Conservation (phyloP, 2,113 vertebrate genomes). For the Leptodactylus fuscus region DNA sequence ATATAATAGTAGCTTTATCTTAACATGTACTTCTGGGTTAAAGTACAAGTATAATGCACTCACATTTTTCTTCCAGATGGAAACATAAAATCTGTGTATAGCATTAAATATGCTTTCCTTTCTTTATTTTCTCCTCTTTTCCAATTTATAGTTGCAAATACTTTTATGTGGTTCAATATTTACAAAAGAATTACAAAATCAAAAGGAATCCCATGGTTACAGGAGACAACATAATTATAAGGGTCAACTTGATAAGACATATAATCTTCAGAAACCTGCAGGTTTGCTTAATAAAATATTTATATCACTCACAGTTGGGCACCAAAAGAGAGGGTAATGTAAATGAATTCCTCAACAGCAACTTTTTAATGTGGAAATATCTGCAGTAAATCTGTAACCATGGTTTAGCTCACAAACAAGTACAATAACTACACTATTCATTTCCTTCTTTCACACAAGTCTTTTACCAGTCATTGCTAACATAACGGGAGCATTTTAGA, state of each 20-base stretch:
- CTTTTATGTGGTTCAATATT: slow-evolving; percentile 74
- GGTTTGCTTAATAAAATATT: slow-evolving; percentile 81
- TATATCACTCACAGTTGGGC: slow-evolving; percentile 78
- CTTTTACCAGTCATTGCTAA: not conserved
- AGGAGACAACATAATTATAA: slow-evolving; percentile 84
- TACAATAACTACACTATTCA: slow-evolving; percentile 13
- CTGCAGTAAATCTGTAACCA: slow-evolving; percentile 10
- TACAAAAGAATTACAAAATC: slow-evolving; percentile 76
- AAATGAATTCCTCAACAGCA: slow-evolving; percentile 66
- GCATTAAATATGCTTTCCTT: slow-evolving; percentile 57
- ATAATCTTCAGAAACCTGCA: slow-evolving; percentile 82
- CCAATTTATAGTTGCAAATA: slow-evolving; percentile 62
- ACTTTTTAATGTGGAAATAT: slow-evolving; percentile 58
- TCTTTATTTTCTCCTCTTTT: slow-evolving; percentile 60
- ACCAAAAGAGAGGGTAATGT: slow-evolving; percentile 68
- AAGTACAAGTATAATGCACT: slow-evolving; percentile 26
- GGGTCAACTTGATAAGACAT: slow-evolving; percentile 82
- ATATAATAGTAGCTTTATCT: slow-evolving; percentile 52
- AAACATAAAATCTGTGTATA: slow-evolving; percentile 62
- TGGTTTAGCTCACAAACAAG: slow-evolving; percentile 7
- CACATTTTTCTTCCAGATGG: slow-evolving; percentile 35
- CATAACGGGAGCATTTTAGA: not conserved
- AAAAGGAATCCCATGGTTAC: slow-evolving; percentile 75
- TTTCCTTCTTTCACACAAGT: not conserved
- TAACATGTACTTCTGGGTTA: not conserved